These are phyloP conservation scores for Hydropsyche betteni DNA, from an alignment of 2,888 invertebrate species.

Conservation along the genomic window DNA sequence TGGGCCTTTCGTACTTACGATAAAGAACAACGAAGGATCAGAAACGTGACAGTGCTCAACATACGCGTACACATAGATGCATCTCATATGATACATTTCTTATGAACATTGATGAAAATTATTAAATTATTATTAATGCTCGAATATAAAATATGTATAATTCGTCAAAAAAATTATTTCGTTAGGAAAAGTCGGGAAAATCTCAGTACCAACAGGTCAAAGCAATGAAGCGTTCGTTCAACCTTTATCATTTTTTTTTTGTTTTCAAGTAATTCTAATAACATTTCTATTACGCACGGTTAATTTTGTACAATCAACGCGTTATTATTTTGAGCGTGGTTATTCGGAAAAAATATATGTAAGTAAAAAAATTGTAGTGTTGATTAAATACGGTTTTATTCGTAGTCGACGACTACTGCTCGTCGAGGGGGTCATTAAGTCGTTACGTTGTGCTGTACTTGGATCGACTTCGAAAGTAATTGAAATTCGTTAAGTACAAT, in stretches of 20 bases:
- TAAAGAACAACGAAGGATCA: neutral
- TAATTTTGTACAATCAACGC: slow-evolving; percentile 15
- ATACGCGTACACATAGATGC: too few relatives aligned
- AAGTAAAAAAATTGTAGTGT: neutral
- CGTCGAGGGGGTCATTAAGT: slow-evolving; percentile 5
- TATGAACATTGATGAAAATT: too few relatives aligned
- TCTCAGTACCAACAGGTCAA: neutral
- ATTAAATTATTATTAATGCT: too few relatives aligned
- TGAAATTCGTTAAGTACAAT: slow-evolving; percentile 22
- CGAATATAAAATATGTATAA: too few relatives aligned
- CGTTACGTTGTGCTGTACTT: slow-evolving; percentile 14
- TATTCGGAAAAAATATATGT: neutral
- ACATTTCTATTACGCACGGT: slow-evolving; percentile 4
- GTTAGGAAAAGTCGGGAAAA: neutral
- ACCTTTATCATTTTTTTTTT: neutral
- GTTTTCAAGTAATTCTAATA: neutral
- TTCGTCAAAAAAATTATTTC: neutral
- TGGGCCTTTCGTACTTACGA: neutral
- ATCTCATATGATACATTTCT: too few relatives aligned
- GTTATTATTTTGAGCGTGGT: neutral
- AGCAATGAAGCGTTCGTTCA: slow-evolving; percentile 8
- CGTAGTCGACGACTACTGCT: slow-evolving; percentile 2
- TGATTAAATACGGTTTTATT: slow-evolving; percentile 31
- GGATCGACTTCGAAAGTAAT: slow-evolving; percentile 19
- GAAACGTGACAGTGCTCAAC: too few relatives aligned